phyloP scores from a whole-genome alignment of 2,888 invertebrate genomes.

The Aradus depressus region DNA sequence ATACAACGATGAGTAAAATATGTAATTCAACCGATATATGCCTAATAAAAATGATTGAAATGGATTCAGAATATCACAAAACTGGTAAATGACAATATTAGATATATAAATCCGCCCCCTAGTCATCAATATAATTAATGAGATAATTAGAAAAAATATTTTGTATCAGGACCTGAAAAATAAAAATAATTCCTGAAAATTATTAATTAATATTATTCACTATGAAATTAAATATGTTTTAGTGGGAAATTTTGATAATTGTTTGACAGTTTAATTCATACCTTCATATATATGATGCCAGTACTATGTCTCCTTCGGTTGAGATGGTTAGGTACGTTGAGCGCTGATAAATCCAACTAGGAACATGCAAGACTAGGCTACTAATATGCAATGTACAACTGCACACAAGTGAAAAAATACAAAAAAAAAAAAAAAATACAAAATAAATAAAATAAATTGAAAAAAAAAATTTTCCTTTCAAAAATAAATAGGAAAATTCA shows the following conservation, averaged over 20 bases:
- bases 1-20: too few relatives aligned
- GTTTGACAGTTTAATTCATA: conserved; percentile 21
- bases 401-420: conserved; percentile 9
- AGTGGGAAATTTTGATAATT: too few relatives aligned
- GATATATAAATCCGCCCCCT: too few relatives aligned
- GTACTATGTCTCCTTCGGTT: conserved; percentile 66
- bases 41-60: too few relatives aligned
- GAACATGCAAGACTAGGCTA: conserved; percentile 25
- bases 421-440: conserved; percentile 9
- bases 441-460: background rate
- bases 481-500: background rate
- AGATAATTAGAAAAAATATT: too few relatives aligned
- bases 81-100: too few relatives aligned
- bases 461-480: background rate
- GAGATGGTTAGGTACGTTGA: conserved; percentile 47
- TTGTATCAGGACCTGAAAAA: too few relatives aligned
- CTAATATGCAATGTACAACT: conserved; percentile 22
- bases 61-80: too few relatives aligned
- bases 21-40: too few relatives aligned
- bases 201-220: too few relatives aligned
- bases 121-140: too few relatives aligned
- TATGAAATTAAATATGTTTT: background rate
- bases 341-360: conserved; percentile 30
- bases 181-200: too few relatives aligned
- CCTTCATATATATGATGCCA: conserved; percentile 51